A percentile compares a stretch with the other conserved stretches of the same genome.
Conservation (phyloP, 2,888 invertebrate genomes). For the Amphipoea lucens region DNA sequence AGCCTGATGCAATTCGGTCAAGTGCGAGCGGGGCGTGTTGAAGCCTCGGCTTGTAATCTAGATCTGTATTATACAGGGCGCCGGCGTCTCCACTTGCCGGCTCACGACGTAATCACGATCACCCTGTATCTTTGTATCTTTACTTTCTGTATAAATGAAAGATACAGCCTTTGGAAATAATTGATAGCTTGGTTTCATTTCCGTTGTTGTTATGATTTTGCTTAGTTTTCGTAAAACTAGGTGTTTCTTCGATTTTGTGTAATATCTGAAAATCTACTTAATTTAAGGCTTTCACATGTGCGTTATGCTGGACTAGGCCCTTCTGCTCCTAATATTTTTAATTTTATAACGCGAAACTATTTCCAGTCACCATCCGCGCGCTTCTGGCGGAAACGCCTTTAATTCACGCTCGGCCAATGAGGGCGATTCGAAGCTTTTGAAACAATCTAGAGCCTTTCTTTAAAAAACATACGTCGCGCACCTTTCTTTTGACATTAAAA, state of each 20-base stretch:
- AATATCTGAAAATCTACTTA: neutral
- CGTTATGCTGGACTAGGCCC: neutral
- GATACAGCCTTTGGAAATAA: constrained; percentile 25
- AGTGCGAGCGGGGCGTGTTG: constrained; percentile 51
- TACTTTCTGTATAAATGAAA: constrained; percentile 37
- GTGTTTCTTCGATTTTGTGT: no score
- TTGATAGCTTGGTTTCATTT: constrained; percentile 31
- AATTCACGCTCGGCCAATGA: neutral
- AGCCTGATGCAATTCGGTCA: constrained; percentile 47
- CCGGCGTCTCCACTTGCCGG: constrained; percentile 43
- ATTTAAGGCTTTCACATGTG: neutral
- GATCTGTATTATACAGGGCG: constrained; percentile 56
- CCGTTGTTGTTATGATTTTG: constrained; percentile 2
- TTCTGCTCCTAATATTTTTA: neutral
- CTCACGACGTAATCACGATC: constrained; percentile 54
- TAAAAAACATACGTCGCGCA: no score
- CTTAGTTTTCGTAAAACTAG: neutral
- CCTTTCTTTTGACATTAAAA: no score
- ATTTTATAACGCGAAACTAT: neutral
- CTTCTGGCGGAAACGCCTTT: neutral
- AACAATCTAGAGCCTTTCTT: neutral
- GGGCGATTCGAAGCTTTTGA: neutral
- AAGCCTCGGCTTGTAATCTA: constrained; percentile 50
- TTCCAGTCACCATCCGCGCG: neutral
- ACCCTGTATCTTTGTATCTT: constrained; percentile 49